Evolutionary conservation across 2,113 vertebrate species (phyloP).

Genomic region (Hippolais icterina): DNA sequence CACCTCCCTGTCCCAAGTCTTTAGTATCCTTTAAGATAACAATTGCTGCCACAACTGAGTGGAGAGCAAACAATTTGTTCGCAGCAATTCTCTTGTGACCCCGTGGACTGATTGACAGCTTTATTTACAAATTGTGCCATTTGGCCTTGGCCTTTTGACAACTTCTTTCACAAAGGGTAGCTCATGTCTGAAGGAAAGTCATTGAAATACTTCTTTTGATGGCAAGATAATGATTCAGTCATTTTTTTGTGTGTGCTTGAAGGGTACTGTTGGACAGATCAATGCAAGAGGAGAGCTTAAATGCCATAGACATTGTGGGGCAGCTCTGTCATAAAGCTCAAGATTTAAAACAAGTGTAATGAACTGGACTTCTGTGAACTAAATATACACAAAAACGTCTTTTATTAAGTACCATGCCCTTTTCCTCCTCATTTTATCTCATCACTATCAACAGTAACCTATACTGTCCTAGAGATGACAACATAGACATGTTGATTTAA

Average conservation of each 20-base stretch:
- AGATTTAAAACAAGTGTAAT: background rate
- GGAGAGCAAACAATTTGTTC: background rate
- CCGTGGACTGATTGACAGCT: background rate
- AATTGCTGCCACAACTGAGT: background rate
- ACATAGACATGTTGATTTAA: background rate
- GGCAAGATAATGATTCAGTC: constrained; percentile 20
- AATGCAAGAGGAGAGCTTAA: background rate
- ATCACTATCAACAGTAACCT: background rate
- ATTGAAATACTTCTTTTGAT: constrained; percentile 36
- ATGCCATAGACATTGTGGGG: background rate
- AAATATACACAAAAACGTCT: background rate
- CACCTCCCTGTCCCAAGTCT: background rate
- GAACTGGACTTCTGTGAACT: background rate
- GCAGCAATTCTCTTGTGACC: background rate
- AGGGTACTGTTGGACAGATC: constrained; percentile 5
- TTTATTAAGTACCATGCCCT: background rate
- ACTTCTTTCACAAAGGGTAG: constrained; percentile 9
- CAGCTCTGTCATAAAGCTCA: background rate
- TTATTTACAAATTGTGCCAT: constrained; percentile 46
- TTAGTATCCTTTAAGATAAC: background rate
- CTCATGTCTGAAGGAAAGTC: constrained; percentile 10
- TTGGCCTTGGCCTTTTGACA: constrained; percentile 51
- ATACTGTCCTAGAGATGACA: background rate
- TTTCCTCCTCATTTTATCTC: background rate
- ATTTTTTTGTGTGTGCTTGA: background rate